Percentiles rank a stretch among this genome's conserved stretches.
These are phyloP conservation scores for Electrophaes corylata DNA, from an alignment of 2,888 invertebrate species.

Conservation along the genomic window DNA sequence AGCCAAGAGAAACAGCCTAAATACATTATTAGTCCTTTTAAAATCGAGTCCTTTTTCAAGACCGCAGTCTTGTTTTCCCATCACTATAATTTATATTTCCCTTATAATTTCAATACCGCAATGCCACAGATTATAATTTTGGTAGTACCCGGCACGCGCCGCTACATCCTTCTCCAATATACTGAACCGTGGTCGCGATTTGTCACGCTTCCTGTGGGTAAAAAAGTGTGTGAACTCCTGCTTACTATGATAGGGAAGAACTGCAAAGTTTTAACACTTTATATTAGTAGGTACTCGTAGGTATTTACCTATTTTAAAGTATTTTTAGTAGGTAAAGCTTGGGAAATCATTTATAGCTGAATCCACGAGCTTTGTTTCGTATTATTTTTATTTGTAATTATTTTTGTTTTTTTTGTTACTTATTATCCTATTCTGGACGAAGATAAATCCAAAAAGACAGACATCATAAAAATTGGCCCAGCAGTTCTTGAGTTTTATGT, in stretches of 20 bases:
- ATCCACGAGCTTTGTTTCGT: too few relatives aligned
- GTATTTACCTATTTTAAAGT: background rate
- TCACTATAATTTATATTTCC: constrained; percentile 17
- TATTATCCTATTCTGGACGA: too few relatives aligned
- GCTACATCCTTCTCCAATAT: constrained; percentile 76
- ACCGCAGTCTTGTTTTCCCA: constrained; percentile 19
- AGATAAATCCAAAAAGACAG: too few relatives aligned
- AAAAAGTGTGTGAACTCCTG: constrained; percentile 34
- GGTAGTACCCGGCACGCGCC: constrained; percentile 57
- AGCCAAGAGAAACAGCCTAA: too few relatives aligned
- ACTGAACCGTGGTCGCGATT: constrained; percentile 66
- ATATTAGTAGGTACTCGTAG: background rate
- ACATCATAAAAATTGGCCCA: too few relatives aligned
- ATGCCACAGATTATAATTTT: constrained; percentile 45
- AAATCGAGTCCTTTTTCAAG: constrained; percentile 9
- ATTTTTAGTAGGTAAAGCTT: too few relatives aligned
- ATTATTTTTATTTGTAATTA: too few relatives aligned
- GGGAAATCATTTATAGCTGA: too few relatives aligned
- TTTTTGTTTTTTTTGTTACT: too few relatives aligned
- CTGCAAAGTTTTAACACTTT: background rate
- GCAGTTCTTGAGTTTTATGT: too few relatives aligned
- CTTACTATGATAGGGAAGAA: constrained; percentile 12
- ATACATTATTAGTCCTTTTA: too few relatives aligned
- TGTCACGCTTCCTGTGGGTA: constrained; percentile 63
- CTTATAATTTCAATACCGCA: constrained; percentile 45